Conservation (phyloP, 2,888 invertebrate species). For the Fragum whitleyi region DNA sequence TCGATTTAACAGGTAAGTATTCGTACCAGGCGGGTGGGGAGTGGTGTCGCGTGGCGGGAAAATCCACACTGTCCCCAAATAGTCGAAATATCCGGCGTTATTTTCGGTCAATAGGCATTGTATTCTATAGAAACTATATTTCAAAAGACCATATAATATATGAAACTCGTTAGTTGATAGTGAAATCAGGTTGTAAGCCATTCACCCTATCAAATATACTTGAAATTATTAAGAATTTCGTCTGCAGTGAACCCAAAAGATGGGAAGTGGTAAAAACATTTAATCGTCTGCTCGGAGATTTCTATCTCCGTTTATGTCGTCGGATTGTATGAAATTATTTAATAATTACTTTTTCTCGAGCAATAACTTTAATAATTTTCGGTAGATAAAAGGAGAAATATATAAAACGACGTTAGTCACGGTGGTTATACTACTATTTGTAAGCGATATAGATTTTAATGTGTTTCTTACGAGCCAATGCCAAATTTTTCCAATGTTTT, state of each 20-base stretch:
- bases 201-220: background rate
- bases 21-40: conserved; percentile 7
- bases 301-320: conserved; percentile 1
- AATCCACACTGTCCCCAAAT: background rate
- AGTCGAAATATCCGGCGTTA: background rate
- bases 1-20: conserved; percentile 8
- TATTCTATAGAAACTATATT: background rate
- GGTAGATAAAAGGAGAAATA: background rate
- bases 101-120: too few species aligned
- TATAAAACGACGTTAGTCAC: background rate
- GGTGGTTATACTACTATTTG: background rate
- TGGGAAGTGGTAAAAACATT: conserved; percentile 7
- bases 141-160: too few species aligned
- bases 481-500: too few species aligned
- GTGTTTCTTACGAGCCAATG: too few species aligned
- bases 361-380: background rate
- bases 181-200: background rate
- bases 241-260: too few species aligned
- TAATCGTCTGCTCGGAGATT: background rate
- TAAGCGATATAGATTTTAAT: background rate
- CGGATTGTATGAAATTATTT: conserved; percentile 3
- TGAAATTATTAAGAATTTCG: too few species aligned
- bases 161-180: too few species aligned
- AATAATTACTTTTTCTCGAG: background rate
- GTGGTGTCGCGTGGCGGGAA: conserved; percentile 18